Evolutionary conservation across 2,797 vertebrate species (phyloP).

Genomic region (Lateolabrax maculatus): DNA sequence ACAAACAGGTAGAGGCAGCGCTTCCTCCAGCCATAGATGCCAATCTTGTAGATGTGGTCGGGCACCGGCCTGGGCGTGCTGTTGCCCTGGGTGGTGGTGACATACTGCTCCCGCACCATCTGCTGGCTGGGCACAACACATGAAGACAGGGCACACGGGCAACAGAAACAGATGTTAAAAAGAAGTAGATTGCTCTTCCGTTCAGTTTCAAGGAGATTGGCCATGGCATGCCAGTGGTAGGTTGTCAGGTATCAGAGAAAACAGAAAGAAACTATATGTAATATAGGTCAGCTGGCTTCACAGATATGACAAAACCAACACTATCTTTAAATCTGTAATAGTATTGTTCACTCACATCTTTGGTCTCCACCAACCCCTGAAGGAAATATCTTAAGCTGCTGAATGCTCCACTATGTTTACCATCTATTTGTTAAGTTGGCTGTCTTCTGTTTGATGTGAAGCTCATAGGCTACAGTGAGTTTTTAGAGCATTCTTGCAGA

Average conservation of each 20-base stretch:
- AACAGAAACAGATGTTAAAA: conserved; percentile 11
- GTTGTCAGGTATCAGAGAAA: conserved; percentile 1
- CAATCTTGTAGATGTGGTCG: conserved; percentile 91
- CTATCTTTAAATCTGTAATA: neutral
- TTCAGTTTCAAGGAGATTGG: conserved; percentile 7
- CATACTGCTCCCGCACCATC: conserved; percentile 96
- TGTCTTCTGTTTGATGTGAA: neutral
- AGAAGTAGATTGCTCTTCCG: neutral
- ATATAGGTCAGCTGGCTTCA: neutral
- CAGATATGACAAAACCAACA: neutral
- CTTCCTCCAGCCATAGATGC: conserved; percentile 98
- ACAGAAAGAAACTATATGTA: neutral
- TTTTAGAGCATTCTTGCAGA: neutral
- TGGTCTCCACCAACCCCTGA: neutral
- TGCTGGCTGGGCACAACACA: conserved; percentile 72
- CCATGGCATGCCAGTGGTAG: neutral
- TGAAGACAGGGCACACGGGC: neutral
- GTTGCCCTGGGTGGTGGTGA: conserved; percentile 88
- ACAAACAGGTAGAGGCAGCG: conserved; percentile 96
- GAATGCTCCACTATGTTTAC: neutral
- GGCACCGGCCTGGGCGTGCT: conserved; percentile 76
- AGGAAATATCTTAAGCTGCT: neutral
- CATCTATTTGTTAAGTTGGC: neutral
- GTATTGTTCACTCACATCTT: too few relatives aligned
- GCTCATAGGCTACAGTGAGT: neutral